Evolutionary conservation across 1,140 invertebrate genomes (phyloP).

Genomic region (Heliconius himera): DNA sequence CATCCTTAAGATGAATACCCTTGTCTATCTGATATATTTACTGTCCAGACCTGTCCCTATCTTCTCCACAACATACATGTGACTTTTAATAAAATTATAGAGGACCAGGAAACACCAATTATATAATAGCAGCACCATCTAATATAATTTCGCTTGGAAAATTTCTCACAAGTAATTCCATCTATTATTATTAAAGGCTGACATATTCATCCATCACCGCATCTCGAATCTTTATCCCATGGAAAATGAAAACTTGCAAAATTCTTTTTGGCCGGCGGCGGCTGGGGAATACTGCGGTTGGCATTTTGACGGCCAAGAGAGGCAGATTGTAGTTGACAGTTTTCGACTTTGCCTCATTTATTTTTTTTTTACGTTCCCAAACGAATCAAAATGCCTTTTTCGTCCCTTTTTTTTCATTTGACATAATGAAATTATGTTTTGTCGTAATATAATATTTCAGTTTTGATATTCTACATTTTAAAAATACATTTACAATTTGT

Average conservation of each 20-base stretch:
- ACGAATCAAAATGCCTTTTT: conserved; percentile 16
- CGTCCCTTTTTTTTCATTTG: conserved; percentile 2
- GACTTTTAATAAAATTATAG: conserved; percentile 44
- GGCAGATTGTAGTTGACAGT: conserved; percentile 41
- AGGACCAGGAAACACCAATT: background rate
- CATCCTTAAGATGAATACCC: conserved; percentile 74
- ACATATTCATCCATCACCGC: conserved; percentile 47
- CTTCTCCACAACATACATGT: conserved; percentile 57
- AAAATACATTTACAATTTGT: background rate
- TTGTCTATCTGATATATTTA: conserved; percentile 75
- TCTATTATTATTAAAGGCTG: conserved; percentile 46
- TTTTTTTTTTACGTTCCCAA: conserved; percentile 18
- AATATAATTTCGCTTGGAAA: conserved; percentile 30
- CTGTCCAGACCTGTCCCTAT: conserved; percentile 60
- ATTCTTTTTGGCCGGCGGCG: conserved; percentile 41
- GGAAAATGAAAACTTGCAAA: conserved; percentile 50
- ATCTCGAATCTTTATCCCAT: conserved; percentile 42
- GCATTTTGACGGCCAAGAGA: conserved; percentile 43
- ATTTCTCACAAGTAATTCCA: conserved; percentile 38
- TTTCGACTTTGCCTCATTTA: conserved; percentile 42
- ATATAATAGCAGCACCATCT: background rate
- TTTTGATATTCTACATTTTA: background rate
- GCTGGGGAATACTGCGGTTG: conserved; percentile 41
- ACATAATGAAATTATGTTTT: conserved; percentile 3
- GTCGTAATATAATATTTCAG: background rate